Evolutionary conservation across 2,888 invertebrate genomes (phyloP).

Genomic region (Strigamia crassipes): DNA sequence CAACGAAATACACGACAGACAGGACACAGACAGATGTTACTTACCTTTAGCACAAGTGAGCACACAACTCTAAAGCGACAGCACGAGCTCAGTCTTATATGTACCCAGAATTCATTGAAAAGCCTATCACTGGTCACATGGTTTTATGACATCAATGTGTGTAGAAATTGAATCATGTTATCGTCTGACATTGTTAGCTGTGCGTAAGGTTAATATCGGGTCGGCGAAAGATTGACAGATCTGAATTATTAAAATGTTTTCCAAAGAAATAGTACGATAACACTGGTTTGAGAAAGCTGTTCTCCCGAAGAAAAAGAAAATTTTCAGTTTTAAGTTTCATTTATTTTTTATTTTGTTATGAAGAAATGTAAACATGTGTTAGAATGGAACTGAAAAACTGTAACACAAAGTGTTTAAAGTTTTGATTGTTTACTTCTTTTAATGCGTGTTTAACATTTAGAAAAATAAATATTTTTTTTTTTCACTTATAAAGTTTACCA

Average conservation of each 20-base stretch:
- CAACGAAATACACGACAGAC: neutral
- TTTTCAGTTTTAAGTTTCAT: too few species aligned
- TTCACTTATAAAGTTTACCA: neutral
- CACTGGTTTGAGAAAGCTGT: too few species aligned
- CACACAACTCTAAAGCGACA: slow-evolving; percentile 10
- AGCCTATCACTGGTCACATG: slow-evolving; percentile 27
- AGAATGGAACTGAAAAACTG: too few species aligned
- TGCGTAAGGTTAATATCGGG: neutral
- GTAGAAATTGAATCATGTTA: slow-evolving; percentile 22
- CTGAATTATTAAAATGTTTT: neutral
- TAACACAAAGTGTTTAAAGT: too few species aligned
- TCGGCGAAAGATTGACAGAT: neutral
- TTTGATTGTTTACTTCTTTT: neutral
- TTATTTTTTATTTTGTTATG: too few species aligned
- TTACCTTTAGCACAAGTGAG: slow-evolving; percentile 22
- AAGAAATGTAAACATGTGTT: too few species aligned
- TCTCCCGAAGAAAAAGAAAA: too few species aligned
- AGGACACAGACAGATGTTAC: neutral
- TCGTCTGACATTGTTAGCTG: neutral
- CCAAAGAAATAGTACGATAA: too few species aligned
- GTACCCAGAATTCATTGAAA: slow-evolving; percentile 31
- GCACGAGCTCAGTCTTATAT: slow-evolving; percentile 12
- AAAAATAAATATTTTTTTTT: neutral
- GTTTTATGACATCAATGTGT: neutral
- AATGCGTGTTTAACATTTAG: neutral